These are phyloP conservation scores for Latrodectus hesperus DNA, from an alignment of 2,888 invertebrate species.

Conservation along the genomic window DNA sequence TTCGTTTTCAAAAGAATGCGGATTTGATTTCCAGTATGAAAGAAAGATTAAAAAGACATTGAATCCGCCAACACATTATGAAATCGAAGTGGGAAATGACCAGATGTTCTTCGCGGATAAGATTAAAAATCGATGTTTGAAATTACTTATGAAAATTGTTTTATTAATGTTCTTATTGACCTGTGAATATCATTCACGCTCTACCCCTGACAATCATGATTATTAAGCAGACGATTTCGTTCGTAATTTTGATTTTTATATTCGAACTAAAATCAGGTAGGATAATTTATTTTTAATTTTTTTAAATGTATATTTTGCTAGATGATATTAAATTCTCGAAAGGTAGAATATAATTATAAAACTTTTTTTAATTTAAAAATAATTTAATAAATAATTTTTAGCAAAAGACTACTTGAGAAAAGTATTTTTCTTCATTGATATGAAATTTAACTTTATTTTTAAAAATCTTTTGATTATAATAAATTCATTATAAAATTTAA, in stretches of 20 bases:
- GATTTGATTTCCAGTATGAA: conserved; percentile 4
- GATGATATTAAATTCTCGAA: not conserved
- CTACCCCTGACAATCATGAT: not conserved
- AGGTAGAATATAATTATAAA: not conserved
- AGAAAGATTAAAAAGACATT: conserved; percentile 26
- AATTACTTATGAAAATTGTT: too few species aligned
- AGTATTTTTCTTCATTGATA: not conserved
- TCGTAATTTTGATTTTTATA: not conserved
- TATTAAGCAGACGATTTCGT: not conserved
- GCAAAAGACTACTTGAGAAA: not conserved
- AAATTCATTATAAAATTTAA: not conserved
- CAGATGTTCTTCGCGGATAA: not conserved
- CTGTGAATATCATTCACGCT: too few species aligned
- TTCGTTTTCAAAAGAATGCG: conserved; percentile 29
- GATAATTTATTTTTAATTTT: not conserved
- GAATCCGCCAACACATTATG: conserved; percentile 32
- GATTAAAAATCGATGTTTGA: too few species aligned
- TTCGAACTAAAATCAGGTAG: not conserved
- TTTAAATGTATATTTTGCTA: not conserved
- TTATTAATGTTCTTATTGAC: too few species aligned
- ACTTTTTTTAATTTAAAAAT: not conserved
- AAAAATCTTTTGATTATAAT: not conserved
- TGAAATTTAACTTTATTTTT: not conserved
- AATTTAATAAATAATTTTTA: not conserved
- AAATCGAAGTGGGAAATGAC: conserved; percentile 26